Conservation (phyloP, 2,113 vertebrate genomes). For the Agapornis roseicollis region DNA sequence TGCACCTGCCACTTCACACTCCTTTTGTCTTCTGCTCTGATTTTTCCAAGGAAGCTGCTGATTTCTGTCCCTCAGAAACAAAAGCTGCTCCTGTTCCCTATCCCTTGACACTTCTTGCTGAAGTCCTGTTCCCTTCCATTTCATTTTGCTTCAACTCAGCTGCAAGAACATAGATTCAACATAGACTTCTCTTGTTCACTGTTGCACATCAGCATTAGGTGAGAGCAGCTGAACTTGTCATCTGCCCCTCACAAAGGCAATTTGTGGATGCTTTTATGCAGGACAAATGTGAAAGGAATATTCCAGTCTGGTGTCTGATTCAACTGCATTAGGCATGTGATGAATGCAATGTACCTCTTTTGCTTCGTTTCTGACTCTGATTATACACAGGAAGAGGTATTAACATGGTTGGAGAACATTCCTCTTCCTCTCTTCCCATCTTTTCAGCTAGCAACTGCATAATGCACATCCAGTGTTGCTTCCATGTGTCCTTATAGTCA, state of each 20-base stretch:
- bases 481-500: neutral
- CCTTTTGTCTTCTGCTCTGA: neutral
- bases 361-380: neutral
- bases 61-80: neutral
- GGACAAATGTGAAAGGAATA: constrained; percentile 21
- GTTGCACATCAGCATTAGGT: neutral
- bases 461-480: neutral
- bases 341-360: neutral
- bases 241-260: neutral
- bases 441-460: neutral
- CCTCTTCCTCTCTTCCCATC: neutral
- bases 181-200: neutral
- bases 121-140: neutral
- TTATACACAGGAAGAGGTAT: neutral
- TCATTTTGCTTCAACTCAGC: neutral
- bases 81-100: neutral
- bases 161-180: neutral
- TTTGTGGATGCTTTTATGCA: constrained; percentile 18
- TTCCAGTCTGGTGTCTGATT: neutral
- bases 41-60: neutral
- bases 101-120: neutral
- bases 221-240: constrained; percentile 9
- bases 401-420: constrained; percentile 8
- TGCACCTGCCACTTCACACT: neutral
- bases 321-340: neutral